A percentile compares a stretch with the other conserved stretches of the same genome.
These are phyloP conservation scores for Canis aureus DNA, from an alignment of 2,113 vertebrate species.

Conservation along the genomic window DNA sequence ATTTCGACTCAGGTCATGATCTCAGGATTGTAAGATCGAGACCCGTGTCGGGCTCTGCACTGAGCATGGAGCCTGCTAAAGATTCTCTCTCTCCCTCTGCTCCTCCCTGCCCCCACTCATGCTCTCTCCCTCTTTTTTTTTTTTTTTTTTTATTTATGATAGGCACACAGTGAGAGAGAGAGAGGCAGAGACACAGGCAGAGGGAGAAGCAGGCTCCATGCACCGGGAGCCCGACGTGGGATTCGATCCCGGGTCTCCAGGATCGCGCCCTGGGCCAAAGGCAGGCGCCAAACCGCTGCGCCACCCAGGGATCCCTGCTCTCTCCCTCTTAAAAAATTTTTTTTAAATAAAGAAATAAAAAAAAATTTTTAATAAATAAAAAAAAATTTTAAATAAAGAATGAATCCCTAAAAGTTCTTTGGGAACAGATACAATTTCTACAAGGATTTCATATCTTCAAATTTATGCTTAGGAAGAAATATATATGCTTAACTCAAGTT, in stretches of 20 bases:
- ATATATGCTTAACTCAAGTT: neutral
- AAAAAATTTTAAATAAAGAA: neutral
- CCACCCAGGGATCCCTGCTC: too few relatives aligned
- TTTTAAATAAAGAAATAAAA: too few relatives aligned
- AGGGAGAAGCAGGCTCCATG: too few relatives aligned
- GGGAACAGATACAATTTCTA: conserved; percentile 22
- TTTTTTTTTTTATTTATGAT: too few relatives aligned
- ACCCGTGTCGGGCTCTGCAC: accelerated
- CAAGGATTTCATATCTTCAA: neutral
- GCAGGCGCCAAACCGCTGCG: too few relatives aligned
- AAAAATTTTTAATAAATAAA: neutral
- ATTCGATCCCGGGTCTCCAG: too few relatives aligned
- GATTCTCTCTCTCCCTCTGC: neutral
- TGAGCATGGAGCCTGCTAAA: neutral
- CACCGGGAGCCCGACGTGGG: too few relatives aligned
- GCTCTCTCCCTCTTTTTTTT: neutral
- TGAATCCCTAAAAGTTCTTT: neutral
- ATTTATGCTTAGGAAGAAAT: conserved; percentile 36
- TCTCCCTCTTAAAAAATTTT: neutral
- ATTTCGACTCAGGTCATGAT: neutral
- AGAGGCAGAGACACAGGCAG: too few relatives aligned
- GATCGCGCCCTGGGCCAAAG: too few relatives aligned
- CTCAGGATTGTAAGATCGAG: neutral
- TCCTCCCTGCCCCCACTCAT: neutral
- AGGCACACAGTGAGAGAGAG: too few relatives aligned